Base-by-base conservation (phyloP, 2,797 vertebrate species). In the Cossypha niveicapilla region DNA sequence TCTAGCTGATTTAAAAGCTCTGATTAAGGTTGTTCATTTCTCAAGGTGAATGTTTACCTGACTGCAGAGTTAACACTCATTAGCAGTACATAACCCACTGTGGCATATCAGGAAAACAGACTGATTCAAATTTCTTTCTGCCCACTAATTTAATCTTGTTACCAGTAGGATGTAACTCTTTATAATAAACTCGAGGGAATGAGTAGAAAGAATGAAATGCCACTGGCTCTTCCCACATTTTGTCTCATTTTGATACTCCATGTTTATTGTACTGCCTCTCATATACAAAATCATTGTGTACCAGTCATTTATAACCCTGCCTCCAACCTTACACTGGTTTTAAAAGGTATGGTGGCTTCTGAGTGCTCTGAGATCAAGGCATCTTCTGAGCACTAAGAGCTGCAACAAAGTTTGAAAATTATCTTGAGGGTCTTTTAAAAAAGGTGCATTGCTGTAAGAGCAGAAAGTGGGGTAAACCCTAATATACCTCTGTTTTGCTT, bases 31-130 rank as follows among this genome's bases (percentile, higher is more conserved):
- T 70, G 39, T 53, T 76, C 50, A 28, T 90, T 92, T 74, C 51
- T 90, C 84, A 85, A 90, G 73, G 84, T 74, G 50, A 88, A 74
- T 77, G n/a, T 86, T 91, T 96, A 84, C 47, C 68, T 77, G 60
- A 84, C 50, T 90, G 56, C 4, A 8, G 41, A 60, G 32, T 89
- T 88, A 86, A 51, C 37, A 19, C 21, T 68, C 58, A 14, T 80
- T 93, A 82, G 47, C 35, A 70, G 74, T 84, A 81, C 15, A 41
- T 19, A 73, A 68, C 24, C 86, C 34, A 23, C 84, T 63, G 67
- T 66, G 34, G n/a, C 44, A 70, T 82, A 86, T 70, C 53, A 85
- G 71, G 41, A 79, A 90, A 92, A 88, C 4, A 62, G 35, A 56
- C 25, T 34, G 47, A 75, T 72, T 85, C 53, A 60, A 65, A 63